Base-by-base conservation (phyloP, 2,888 invertebrate genomes). In the Herminia tarsipennalis region DNA sequence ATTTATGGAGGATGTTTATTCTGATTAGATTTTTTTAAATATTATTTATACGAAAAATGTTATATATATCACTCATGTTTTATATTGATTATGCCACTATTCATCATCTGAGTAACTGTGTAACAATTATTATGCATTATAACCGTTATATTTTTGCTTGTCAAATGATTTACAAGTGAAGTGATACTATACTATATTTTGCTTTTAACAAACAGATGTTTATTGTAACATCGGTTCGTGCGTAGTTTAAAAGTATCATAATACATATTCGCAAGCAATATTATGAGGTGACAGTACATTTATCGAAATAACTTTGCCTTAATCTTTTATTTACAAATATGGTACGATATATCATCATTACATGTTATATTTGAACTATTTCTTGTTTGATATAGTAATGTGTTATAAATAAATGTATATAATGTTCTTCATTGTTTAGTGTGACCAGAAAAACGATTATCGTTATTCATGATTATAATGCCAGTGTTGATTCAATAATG, bases 1-100 rank as follows among this genome's bases (percentile, higher is more conserved):
- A 29, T 61, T 47, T 61, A n/a, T n/a, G n/a, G n/a, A 66, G 66
- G 61, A 48, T 16, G 42, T 43, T 42, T 46, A 43, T 55, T 47
- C 46, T 39, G 42, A 45, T 56, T 65, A 45, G 29, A 40, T n/a
- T 43, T 51, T 40, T n/a, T n/a, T n/a, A n/a, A n/a, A 33, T 33
- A 42, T 44, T 45, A 61, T 50, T 53, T 56, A 44, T 51, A 45
- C 38, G 22, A 28, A 20, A 9, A 6, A 33, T 27, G 1, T 8
- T 22, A 22, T 1, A 17, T 5, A 13, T 27, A n/a, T n/a, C n/a
- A n/a, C n/a, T n/a, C n/a, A n/a, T n/a, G n/a, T n/a, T n/a, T n/a
- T n/a, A n/a, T n/a, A n/a, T n/a, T n/a, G n/a, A n/a, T n/a, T n/a
- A n/a, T n/a, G n/a, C n/a, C n/a, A n/a, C n/a, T n/a, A n/a, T n/a